Conservation (phyloP, 2,888 invertebrate genomes). For the Conomelus anceps region DNA sequence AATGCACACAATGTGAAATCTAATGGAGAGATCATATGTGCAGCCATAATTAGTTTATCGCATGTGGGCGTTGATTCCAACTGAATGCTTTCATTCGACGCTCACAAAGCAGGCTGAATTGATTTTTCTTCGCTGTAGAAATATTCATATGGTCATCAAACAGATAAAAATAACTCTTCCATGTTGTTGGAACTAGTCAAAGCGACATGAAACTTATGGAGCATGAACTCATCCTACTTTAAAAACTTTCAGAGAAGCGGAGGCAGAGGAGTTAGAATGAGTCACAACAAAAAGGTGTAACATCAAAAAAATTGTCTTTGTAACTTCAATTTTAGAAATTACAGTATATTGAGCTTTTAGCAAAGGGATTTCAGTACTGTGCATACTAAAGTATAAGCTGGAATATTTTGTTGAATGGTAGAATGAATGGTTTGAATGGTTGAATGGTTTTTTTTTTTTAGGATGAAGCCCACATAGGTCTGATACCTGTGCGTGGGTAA, state of each 20-base stretch:
- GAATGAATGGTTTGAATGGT: no score
- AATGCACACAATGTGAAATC: not conserved
- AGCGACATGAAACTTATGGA: not conserved
- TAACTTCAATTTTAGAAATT: no score
- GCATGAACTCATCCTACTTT: not conserved
- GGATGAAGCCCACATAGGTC: no score
- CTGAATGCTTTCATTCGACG: not conserved
- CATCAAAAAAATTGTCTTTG: not conserved
- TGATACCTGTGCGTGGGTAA: no score
- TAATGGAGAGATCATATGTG: not conserved
- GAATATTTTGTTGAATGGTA: no score
- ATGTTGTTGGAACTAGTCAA: not conserved
- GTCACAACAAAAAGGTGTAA: not conserved
- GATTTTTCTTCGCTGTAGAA: not conserved
- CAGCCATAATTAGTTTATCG: not conserved
- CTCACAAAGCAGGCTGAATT: not conserved
- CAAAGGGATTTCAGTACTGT: no score
- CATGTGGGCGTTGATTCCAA: not conserved
- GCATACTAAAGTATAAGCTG: no score
- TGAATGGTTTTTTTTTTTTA: no score
- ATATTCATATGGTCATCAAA: not conserved
- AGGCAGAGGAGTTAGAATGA: not conserved
- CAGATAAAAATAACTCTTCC: not conserved
- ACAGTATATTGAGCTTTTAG: no score
- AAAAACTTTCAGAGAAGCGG: not conserved